A percentile compares a stretch with the other conserved stretches of the same genome.
Evolutionary conservation across 1,140 invertebrate genomes (phyloP).

Genomic region (Orussus abietinus): DNA sequence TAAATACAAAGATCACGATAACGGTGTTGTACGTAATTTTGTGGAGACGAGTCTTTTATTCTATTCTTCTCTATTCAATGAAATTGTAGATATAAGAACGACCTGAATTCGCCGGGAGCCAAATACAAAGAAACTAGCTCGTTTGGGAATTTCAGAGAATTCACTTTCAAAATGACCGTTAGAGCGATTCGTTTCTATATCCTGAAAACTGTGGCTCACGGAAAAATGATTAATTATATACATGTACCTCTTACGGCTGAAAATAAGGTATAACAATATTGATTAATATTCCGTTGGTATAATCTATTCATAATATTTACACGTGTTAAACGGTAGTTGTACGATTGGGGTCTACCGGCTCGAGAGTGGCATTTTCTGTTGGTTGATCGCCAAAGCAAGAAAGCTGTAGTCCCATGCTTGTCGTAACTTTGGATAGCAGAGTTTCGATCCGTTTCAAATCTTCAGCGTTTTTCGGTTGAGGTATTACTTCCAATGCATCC

Average conservation of each 20-base stretch:
- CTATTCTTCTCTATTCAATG: too few relatives aligned
- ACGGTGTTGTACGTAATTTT: too few relatives aligned
- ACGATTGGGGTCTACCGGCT: constrained; percentile 25
- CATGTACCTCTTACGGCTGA: constrained; percentile 5
- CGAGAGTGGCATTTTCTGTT: constrained; percentile 16
- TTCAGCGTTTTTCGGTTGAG: constrained; percentile 46
- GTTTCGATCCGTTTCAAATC: constrained; percentile 44
- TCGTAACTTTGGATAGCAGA: constrained; percentile 40
- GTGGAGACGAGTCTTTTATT: too few relatives aligned
- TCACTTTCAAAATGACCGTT: constrained; percentile 29
- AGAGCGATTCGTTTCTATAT: constrained; percentile 56
- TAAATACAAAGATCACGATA: too few relatives aligned
- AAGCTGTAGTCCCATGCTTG: constrained; percentile 46
- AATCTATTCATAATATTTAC: constrained; percentile 7
- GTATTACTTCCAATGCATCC: constrained; percentile 61
- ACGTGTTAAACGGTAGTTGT: constrained; percentile 29
- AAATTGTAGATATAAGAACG: too few relatives aligned
- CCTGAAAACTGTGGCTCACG: constrained; percentile 57
- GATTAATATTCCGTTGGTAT: constrained; percentile 1
- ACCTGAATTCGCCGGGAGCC: too few relatives aligned
- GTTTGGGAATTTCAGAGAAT: constrained; percentile 53
- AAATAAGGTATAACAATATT: constrained; percentile 8
- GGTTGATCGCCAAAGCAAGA: constrained; percentile 35
- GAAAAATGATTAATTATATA: constrained; percentile 55
- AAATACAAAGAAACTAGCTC: constrained; percentile 31